Evolutionary conservation across 2,888 invertebrate genomes (phyloP).

Genomic region (Macrosiphum euphorbiae): DNA sequence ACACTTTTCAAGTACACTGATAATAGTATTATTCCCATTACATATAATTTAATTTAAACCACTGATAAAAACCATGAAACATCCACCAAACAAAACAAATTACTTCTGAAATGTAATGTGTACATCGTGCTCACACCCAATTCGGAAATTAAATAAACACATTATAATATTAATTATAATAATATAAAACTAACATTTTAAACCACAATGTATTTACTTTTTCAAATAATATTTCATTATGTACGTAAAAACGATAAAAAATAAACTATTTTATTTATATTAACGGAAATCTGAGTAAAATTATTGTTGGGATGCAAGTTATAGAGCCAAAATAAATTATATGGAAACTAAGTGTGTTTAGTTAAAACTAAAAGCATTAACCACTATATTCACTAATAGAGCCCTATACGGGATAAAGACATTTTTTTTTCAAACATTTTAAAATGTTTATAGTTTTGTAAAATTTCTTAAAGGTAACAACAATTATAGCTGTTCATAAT

Average conservation of each 20-base stretch:
- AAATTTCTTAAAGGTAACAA: not conserved
- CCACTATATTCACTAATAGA: not conserved
- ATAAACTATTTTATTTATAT: not conserved
- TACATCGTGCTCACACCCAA: not conserved
- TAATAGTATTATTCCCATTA: not conserved
- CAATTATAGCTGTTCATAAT: not conserved
- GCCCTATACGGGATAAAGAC: not conserved
- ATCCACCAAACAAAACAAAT: not conserved
- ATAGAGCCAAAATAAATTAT: not conserved
- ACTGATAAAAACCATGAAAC: not conserved
- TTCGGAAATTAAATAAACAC: not conserved
- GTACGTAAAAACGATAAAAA: not conserved
- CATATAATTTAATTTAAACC: not conserved
- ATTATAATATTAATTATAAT: not conserved
- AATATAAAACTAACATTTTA: not conserved
- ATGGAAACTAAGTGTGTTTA: not conserved
- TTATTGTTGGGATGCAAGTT: not conserved
- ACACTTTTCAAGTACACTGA: not conserved
- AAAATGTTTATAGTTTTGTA: not conserved
- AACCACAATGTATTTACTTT: not conserved
- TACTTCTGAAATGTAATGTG: not conserved
- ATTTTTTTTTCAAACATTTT: not conserved
- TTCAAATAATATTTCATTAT: not conserved
- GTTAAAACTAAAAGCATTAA: not conserved
- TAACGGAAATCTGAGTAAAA: not conserved